Conservation (phyloP, 2,888 invertebrate genomes). For the Polymixis lichenea region DNA sequence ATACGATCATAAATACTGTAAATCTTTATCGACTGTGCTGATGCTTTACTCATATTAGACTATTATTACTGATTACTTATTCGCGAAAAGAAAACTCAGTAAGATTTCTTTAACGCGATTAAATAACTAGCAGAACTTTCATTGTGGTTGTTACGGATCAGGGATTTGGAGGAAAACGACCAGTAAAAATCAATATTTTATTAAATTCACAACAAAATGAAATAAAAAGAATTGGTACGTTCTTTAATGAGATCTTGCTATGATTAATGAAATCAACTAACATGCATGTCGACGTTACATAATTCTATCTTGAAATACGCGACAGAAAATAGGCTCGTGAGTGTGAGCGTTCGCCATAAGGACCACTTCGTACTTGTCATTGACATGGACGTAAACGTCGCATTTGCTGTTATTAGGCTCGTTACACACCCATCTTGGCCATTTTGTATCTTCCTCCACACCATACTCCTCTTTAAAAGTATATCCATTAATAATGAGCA, state of each 20-base stretch:
- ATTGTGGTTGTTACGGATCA: not conserved
- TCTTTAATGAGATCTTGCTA: conserved; percentile 37
- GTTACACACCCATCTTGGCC: conserved; percentile 80
- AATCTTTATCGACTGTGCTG: not conserved
- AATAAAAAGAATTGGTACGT: conserved; percentile 25
- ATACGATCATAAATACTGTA: conserved; percentile 12
- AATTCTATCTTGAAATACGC: conserved; percentile 80
- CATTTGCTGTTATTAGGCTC: conserved; percentile 79
- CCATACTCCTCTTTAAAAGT: conserved; percentile 79
- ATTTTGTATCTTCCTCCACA: conserved; percentile 67
- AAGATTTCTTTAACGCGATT: not conserved
- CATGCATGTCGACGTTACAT: conserved; percentile 66
- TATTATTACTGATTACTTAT: not conserved
- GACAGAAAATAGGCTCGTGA: conserved; percentile 81
- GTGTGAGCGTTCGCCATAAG: conserved; percentile 78
- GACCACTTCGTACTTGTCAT: conserved; percentile 80
- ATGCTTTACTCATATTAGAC: conserved; percentile 5
- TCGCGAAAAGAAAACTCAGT: not conserved
- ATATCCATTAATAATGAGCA: conserved; percentile 83
- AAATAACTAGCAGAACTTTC: not conserved
- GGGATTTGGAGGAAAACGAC: not conserved
- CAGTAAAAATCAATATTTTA: conserved; percentile 18
- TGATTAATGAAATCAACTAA: conserved; percentile 36
- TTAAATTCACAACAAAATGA: conserved; percentile 19
- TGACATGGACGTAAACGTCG: conserved; percentile 80